phyloP scores from a whole-genome alignment of 1,140 invertebrate species.

The Cylas formicarius region DNA sequence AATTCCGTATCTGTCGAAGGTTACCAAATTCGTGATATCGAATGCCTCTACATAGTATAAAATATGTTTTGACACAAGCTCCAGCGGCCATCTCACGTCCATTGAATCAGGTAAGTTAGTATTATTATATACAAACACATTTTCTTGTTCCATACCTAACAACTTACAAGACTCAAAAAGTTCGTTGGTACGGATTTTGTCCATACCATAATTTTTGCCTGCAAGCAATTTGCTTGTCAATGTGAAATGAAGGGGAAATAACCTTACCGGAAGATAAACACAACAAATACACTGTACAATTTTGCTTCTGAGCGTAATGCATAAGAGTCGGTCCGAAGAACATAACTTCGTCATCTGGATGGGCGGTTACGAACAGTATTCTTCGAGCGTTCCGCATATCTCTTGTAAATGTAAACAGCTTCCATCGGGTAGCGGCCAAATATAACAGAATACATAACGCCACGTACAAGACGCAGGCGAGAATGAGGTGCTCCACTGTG shows the following conservation, averaged over 20 bases:
- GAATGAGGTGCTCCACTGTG: slow-evolving; percentile 40
- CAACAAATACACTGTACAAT: slow-evolving; percentile 66
- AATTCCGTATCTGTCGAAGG: slow-evolving; percentile 86
- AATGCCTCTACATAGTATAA: slow-evolving; percentile 63
- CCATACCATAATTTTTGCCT: slow-evolving; percentile 69
- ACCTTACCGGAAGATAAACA: slow-evolving; percentile 76
- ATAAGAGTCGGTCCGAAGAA: slow-evolving; percentile 92
- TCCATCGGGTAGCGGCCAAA: slow-evolving; percentile 25
- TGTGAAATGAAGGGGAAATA: not conserved
- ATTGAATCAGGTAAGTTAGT: slow-evolving; percentile 70
- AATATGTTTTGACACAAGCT: slow-evolving; percentile 63
- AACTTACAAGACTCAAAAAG: slow-evolving; percentile 67
- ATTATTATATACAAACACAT: slow-evolving; percentile 65
- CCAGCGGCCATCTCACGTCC: slow-evolving; percentile 64
- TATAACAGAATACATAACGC: slow-evolving; percentile 37
- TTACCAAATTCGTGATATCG: slow-evolving; percentile 77
- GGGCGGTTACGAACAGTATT: slow-evolving; percentile 79
- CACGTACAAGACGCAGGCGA: slow-evolving; percentile 32
- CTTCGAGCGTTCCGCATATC: slow-evolving; percentile 44
- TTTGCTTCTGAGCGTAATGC: slow-evolving; percentile 54
- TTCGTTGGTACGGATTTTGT: slow-evolving; percentile 64
- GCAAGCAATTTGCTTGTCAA: slow-evolving; percentile 29
- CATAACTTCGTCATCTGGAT: slow-evolving; percentile 98
- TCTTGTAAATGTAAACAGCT: slow-evolving; percentile 34
- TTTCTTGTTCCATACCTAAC: slow-evolving; percentile 68